Evolutionary conservation across 2,113 vertebrate genomes (phyloP).

Genomic region (Prunella fulvescens): DNA sequence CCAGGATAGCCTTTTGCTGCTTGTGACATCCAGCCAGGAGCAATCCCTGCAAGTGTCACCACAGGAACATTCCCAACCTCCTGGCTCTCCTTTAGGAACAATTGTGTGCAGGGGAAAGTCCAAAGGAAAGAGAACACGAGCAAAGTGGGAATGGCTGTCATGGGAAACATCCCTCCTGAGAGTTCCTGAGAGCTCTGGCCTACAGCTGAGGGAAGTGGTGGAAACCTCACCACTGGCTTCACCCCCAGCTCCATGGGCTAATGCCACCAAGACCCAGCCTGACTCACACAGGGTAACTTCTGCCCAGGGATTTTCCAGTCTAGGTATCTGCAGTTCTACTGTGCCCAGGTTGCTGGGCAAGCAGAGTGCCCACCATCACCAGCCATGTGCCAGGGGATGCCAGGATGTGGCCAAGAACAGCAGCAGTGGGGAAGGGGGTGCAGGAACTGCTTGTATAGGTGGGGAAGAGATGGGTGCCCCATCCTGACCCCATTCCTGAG

Average conservation of each 20-base stretch:
- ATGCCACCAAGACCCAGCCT: neutral
- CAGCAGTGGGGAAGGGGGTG: fast-evolving
- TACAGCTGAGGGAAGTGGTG: neutral
- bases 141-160: neutral
- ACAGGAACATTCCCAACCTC: constrained; percentile 24
- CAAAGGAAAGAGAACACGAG: constrained; percentile 20
- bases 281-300: neutral
- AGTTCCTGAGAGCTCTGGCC: neutral
- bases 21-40: neutral
- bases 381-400: neutral
- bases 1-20: neutral
- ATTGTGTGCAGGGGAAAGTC: neutral
- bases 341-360: neutral
- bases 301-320: constrained; percentile 22
- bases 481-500: neutral
- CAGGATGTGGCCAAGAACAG: neutral
- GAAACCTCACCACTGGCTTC: neutral
- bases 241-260: neutral
- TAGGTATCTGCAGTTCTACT: neutral
- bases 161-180: constrained; percentile 5
- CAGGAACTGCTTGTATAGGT: neutral
- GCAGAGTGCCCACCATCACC: neutral
- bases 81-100: constrained; percentile 26
- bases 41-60: neutral
- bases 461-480: neutral